Evolutionary conservation across 2,888 invertebrate species (phyloP).

Genomic region (Zygothrica quintamaculata): DNA sequence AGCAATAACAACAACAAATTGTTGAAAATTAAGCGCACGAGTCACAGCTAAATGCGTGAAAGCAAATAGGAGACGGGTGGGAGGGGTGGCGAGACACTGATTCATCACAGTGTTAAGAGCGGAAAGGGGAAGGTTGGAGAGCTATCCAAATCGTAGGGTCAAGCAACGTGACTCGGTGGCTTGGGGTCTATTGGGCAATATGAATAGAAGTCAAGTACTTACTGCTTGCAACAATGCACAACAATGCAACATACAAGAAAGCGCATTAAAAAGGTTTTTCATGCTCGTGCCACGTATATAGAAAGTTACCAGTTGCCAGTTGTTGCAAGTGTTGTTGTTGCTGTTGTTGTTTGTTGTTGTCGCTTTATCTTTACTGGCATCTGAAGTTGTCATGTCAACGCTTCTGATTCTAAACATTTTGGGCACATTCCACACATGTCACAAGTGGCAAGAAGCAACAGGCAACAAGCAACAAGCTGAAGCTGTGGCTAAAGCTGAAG

Average conservation of each 20-base stretch:
- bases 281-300: slow-evolving; percentile 79
- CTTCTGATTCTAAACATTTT: slow-evolving; percentile 75
- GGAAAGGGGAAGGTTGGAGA: neutral
- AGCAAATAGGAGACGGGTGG: no score
- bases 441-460: neutral
- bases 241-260: slow-evolving; percentile 27
- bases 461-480: neutral
- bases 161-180: slow-evolving; percentile 58
- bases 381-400: slow-evolving; percentile 83
- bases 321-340: slow-evolving; percentile 16
- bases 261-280: slow-evolving; percentile 72
- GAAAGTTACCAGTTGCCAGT: slow-evolving; percentile 57
- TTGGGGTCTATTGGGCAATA: slow-evolving; percentile 42
- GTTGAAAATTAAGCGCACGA: slow-evolving; percentile 79
- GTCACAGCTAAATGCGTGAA: slow-evolving; percentile 79
- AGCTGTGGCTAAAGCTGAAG: slow-evolving; percentile 22
- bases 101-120: no score
- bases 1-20: no score
- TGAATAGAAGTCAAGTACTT: slow-evolving; percentile 14
- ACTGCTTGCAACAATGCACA: slow-evolving; percentile 27
- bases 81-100: no score
- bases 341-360: slow-evolving; percentile 29
- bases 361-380: slow-evolving; percentile 71
- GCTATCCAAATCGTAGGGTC: slow-evolving; percentile 26
- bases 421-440: slow-evolving; percentile 51